phyloP scores from a whole-genome alignment of 2,888 invertebrate species.

The Sarcophaga subvicina region DNA sequence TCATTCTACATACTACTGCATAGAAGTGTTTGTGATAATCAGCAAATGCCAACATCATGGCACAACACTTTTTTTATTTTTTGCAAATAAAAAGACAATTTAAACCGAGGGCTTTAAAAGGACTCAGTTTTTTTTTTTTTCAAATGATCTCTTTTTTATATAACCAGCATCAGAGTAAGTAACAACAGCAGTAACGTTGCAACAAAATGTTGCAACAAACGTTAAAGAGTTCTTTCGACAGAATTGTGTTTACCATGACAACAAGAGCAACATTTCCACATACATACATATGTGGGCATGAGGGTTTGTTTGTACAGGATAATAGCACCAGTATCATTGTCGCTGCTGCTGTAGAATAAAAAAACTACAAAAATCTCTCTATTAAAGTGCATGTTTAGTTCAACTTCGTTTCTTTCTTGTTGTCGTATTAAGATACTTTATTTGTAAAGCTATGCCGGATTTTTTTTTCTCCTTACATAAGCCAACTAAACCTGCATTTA shows the following conservation, averaged over 20 bases:
- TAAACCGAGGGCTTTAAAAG: neutral
- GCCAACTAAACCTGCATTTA: neutral
- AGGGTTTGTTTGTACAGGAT: neutral
- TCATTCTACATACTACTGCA: neutral
- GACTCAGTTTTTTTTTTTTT: neutral
- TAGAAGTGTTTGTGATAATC: conserved; percentile 33
- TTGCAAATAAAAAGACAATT: neutral
- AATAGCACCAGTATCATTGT: neutral
- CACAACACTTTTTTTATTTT: neutral
- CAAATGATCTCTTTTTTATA: neutral
- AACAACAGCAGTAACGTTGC: neutral
- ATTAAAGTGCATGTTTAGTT: too few species aligned
- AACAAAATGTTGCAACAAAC: neutral
- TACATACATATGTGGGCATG: too few species aligned
- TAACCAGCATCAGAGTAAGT: neutral
- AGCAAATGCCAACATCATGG: conserved; percentile 43
- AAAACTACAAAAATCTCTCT: too few species aligned
- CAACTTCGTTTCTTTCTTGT: neutral
- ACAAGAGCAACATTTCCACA: neutral
- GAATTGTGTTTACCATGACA: neutral
- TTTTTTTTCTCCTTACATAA: neutral
- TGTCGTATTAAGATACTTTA: neutral
- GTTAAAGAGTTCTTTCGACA: neutral
- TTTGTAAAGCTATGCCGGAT: neutral
- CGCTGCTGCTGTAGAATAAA: too few species aligned